These are phyloP conservation scores for Myotis lucifugus DNA, from an alignment of 2,113 vertebrate species.

Conservation along the genomic window DNA sequence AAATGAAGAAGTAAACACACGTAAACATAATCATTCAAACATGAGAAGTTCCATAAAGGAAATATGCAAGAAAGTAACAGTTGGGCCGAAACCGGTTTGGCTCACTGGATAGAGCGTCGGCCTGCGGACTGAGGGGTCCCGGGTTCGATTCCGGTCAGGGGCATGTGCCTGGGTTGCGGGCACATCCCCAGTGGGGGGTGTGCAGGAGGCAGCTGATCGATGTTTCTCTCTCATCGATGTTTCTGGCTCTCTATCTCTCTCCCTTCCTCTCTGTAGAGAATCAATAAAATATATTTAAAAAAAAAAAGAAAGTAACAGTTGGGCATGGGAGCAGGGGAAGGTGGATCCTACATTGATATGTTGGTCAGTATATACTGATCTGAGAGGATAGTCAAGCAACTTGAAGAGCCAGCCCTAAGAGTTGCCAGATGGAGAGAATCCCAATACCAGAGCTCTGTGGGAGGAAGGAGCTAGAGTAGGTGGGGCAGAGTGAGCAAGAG, in stretches of 20 bases:
- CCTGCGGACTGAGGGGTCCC: too few species aligned
- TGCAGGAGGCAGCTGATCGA: too few species aligned
- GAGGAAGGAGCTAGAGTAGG: background rate
- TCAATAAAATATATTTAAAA: too few species aligned
- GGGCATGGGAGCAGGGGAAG: background rate
- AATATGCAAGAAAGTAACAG: background rate
- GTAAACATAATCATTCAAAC: background rate
- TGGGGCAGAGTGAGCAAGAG: background rate
- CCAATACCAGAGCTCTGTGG: background rate
- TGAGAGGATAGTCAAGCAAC: background rate
- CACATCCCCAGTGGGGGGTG: too few species aligned
- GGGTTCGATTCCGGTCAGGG: too few species aligned
- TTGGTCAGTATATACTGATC: background rate
- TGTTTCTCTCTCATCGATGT: too few species aligned
- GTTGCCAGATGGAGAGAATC: background rate
- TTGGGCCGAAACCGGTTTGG: too few species aligned
- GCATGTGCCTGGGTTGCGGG: too few species aligned
- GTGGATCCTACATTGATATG: background rate
- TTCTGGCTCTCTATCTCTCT: too few species aligned
- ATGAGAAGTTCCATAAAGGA: background rate
- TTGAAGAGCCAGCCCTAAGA: background rate
- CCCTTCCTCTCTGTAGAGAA: too few species aligned
- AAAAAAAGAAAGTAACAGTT: background rate
- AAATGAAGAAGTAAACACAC: background rate
- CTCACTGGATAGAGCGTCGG: too few species aligned